Evolutionary conservation across 2,797 vertebrate species (phyloP), one percentile per base, ranked within the genome.

Genomic region (Odontamblyopus rebecca): DNA sequence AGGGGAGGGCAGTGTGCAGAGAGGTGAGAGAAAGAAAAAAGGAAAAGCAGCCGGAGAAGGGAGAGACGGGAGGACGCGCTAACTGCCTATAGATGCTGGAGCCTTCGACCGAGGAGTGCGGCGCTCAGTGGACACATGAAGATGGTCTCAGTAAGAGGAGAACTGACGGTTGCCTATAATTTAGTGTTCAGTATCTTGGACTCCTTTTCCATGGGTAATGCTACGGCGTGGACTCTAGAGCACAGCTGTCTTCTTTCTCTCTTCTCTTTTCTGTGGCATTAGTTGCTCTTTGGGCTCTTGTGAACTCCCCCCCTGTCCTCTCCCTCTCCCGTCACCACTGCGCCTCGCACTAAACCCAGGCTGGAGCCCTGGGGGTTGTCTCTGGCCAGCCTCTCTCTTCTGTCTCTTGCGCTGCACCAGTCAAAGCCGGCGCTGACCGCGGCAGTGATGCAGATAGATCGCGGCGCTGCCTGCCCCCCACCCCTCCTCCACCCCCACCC

Each of bases 111-210:
- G 87, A 80, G 82, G 86, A 90, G 91, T 83, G 82, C 66, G 77
- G 85, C 73, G 91, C 91, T 83, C 91, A 90, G 89, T 87, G 89
- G 90, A 88, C 87, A 75, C 89, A 91, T 86, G 90, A 94, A 93
- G 91, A 94, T 94, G 94, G 94, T 94, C 90, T 94, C 93, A 94
- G 93, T 94, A 94, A 95, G 95, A 93, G 95, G 94, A 91, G 95
- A 95, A 95, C 95, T 94, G 96, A 95, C 94, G 83, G 92, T 93
- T 81, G 89, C 94, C 94, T 96, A 93, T 96, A 95, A 96, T 95
- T 95, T 96, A 93, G 91, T 94, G 93, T 96, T 95, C 93, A 97
- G 93, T 92, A 96, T 94, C 93, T 95, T 93, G 92, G 93, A 94
- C 88, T 94, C 93, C 92, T 93, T 93, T 91, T 96, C 96, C 95